Percentiles rank a stretch among this genome's conserved stretches.
These are phyloP conservation scores for Exephanes ischioxanthus DNA, from an alignment of 2,888 invertebrate species.

Conservation along the genomic window DNA sequence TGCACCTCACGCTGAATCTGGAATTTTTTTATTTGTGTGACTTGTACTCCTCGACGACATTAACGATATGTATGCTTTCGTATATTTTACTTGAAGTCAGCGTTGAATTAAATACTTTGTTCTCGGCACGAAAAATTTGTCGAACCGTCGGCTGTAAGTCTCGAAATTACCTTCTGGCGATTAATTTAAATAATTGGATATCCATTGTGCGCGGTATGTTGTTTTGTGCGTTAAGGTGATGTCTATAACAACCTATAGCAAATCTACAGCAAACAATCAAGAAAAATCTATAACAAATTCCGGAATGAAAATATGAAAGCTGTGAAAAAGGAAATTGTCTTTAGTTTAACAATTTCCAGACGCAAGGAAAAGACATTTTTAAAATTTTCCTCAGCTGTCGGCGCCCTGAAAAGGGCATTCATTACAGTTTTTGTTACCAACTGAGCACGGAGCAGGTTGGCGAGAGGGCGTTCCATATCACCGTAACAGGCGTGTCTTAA, in stretches of 20 bases:
- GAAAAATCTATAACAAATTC: too few relatives aligned
- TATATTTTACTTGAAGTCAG: conserved; percentile 40
- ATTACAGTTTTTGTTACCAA: too few relatives aligned
- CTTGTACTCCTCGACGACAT: neutral
- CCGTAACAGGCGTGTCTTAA: conserved; percentile 46
- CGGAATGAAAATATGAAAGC: too few relatives aligned
- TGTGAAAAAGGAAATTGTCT: too few relatives aligned
- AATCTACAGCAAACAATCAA: too few relatives aligned
- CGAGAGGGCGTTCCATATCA: too few relatives aligned
- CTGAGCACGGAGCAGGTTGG: too few relatives aligned
- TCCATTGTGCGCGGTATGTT: conserved; percentile 49
- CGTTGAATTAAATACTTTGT: conserved; percentile 31
- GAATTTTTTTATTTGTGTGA: conserved; percentile 1
- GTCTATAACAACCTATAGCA: too few relatives aligned
- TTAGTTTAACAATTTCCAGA: too few relatives aligned
- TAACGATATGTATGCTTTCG: conserved; percentile 24
- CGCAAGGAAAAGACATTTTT: too few relatives aligned
- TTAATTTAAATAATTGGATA: conserved; percentile 48
- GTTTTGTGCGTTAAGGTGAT: conserved; percentile 67
- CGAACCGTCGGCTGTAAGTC: neutral
- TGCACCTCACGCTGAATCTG: conserved; percentile 11
- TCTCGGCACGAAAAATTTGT: neutral
- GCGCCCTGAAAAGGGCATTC: too few relatives aligned
- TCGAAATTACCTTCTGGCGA: conserved; percentile 4
- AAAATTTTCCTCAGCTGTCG: too few relatives aligned